phyloP scores from a whole-genome alignment of 2,113 vertebrate species.

The Cardinalis cardinalis region DNA sequence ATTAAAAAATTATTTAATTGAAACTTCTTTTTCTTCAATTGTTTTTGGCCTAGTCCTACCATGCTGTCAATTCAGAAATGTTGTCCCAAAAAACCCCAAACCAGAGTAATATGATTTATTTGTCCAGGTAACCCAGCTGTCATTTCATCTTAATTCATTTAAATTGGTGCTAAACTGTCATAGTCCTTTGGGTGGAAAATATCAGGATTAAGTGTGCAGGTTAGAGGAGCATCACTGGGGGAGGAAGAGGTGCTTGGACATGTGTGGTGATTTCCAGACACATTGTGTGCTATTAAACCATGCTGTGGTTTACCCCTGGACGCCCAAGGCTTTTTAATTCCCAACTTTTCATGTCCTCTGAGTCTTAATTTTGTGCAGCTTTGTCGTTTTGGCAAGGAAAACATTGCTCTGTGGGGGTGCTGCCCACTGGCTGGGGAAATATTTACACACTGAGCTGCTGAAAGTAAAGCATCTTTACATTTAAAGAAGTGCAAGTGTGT shows the following conservation, averaged over 20 bases:
- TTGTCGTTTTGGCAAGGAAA: background rate
- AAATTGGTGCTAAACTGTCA: background rate
- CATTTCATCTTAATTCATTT: background rate
- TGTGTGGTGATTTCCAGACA: background rate
- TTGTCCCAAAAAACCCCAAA: background rate
- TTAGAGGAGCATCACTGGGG: background rate
- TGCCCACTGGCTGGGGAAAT: background rate
- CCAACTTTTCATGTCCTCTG: background rate
- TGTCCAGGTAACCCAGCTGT: background rate
- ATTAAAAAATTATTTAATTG: background rate
- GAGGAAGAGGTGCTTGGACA: background rate
- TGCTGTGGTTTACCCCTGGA: background rate
- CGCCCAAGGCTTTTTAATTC: background rate
- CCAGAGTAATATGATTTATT: background rate
- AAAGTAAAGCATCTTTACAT: background rate
- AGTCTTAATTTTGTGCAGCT: background rate
- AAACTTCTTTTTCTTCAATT: background rate
- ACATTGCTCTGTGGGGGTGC: background rate
- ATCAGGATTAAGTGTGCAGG: fast-evolving
- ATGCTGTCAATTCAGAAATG: background rate
- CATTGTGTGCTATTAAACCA: fast-evolving
- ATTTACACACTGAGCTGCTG: background rate
- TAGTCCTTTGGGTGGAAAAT: background rate
- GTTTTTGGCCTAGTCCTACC: background rate
- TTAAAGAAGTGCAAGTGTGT: background rate